A percentile compares a stretch with the other conserved stretches of the same genome.
These are phyloP conservation scores for Indri indri DNA, from an alignment of 2,113 vertebrate genomes.

Conservation along the genomic window DNA sequence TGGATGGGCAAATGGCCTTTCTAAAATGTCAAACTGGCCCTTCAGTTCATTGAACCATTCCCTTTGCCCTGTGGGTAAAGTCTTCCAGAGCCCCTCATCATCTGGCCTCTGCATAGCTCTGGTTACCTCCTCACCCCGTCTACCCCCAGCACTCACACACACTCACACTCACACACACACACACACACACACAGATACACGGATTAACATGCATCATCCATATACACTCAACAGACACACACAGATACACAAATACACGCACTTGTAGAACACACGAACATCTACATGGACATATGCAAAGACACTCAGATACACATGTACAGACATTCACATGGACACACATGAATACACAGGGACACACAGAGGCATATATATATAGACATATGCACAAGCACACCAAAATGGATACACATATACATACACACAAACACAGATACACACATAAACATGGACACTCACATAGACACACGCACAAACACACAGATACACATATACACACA, in stretches of 20 bases:
- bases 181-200: background rate
- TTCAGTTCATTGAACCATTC: background rate
- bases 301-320: background rate
- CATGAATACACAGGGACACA: background rate
- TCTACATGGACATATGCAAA: background rate
- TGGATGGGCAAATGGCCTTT: background rate
- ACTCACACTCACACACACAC: background rate
- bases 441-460: background rate
- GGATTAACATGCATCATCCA: background rate
- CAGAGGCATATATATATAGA: background rate
- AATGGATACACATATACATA: background rate
- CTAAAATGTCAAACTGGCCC: background rate
- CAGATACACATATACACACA: background rate
- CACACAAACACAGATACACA: background rate
- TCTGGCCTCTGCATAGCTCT: background rate
- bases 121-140: background rate
- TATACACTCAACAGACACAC: background rate
- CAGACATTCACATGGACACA: background rate
- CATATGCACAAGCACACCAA: background rate
- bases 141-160: background rate
- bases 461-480: background rate
- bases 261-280: background rate
- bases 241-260: background rate
- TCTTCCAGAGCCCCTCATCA: background rate
- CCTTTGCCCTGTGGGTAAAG: background rate